phyloP scores from a whole-genome alignment of 2,113 vertebrate species.

The Stomatorhinus ivindoensis region DNA sequence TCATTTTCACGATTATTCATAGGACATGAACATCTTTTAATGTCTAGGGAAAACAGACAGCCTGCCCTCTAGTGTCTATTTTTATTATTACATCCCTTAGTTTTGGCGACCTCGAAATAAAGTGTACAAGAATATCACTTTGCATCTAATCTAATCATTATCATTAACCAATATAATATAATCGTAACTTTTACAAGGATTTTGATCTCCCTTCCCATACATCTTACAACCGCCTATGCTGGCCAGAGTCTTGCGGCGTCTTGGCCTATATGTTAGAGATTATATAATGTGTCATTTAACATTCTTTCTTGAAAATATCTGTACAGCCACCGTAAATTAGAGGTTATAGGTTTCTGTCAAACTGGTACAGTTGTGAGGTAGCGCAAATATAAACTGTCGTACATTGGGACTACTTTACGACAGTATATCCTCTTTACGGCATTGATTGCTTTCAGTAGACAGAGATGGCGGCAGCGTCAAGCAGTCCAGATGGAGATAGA shows the following conservation, averaged over 20 bases:
- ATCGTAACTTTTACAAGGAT: background rate
- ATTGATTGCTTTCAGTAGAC: background rate
- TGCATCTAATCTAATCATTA: background rate
- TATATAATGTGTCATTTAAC: background rate
- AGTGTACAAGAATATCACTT: background rate
- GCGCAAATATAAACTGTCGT: background rate
- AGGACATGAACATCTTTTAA: background rate
- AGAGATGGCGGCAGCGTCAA: conserved; percentile 43
- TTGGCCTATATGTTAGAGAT: background rate
- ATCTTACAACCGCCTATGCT: background rate
- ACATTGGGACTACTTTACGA: conserved; percentile 16
- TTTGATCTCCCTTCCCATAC: background rate
- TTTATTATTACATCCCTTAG: background rate
- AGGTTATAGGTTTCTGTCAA: background rate
- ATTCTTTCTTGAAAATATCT: background rate
- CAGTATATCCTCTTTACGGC: conserved; percentile 21
- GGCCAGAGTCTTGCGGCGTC: background rate
- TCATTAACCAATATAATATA: background rate
- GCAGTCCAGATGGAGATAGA: background rate
- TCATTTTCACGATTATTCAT: background rate
- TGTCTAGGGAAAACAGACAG: background rate
- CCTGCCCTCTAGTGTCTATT: conserved; percentile 9
- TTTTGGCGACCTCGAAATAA: background rate
- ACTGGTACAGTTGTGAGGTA: background rate
- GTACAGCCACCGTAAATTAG: background rate